Percentiles rank a stretch among this genome's conserved stretches.
These are phyloP conservation scores for Excalfactoria chinensis DNA, from an alignment of 2,113 vertebrate genomes.

Conservation along the genomic window DNA sequence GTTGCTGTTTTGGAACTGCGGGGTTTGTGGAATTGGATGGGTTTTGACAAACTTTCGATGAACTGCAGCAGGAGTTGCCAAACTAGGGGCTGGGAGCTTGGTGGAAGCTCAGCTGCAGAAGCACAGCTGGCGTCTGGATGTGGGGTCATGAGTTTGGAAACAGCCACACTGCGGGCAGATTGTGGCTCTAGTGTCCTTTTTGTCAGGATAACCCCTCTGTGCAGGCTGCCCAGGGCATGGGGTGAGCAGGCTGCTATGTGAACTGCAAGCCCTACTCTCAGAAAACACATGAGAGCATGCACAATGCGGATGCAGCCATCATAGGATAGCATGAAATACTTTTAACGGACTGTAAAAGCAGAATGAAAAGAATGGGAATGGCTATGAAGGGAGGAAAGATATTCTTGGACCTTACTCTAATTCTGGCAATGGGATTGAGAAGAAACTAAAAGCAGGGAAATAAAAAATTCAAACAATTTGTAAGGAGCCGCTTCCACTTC, in stretches of 20 bases:
- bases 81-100: constrained; percentile 8
- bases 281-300: not conserved
- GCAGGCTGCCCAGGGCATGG: not conserved
- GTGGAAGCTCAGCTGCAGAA: constrained; percentile 31
- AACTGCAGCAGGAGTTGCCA: constrained; percentile 45
- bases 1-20: constrained; percentile 43
- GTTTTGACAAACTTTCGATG: constrained; percentile 58
- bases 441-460: not conserved
- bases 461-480: not conserved
- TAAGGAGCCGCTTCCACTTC: not conserved
- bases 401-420: not conserved
- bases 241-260: not conserved
- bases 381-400: not conserved
- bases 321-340: not conserved
- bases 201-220: not conserved
- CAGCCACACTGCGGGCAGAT: not conserved
- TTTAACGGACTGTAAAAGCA: not conserved
- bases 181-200: not conserved
- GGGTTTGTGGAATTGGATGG: constrained; percentile 38
- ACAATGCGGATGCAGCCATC: not conserved
- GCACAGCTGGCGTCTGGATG: not conserved
- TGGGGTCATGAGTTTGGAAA: constrained; percentile 8
- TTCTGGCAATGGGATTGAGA: not conserved
- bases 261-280: not conserved
- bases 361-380: not conserved